phyloP scores from a whole-genome alignment of 2,797 vertebrate species.

The Meda fulgida region DNA sequence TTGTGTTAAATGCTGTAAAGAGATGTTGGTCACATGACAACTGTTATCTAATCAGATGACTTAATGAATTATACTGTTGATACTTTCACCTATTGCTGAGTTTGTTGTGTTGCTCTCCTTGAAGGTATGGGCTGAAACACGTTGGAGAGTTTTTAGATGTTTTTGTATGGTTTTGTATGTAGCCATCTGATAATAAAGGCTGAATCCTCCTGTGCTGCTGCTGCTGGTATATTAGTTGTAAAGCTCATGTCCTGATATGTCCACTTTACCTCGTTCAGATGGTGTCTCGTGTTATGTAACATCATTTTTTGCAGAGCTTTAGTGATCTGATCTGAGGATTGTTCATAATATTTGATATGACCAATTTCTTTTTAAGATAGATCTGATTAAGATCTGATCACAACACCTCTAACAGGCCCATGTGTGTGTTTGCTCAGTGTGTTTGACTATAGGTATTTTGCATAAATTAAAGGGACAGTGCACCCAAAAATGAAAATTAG shows the following conservation, averaged over 20 bases:
- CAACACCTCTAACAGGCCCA: not conserved
- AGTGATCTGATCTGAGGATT: not conserved
- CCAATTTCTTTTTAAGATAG: not conserved
- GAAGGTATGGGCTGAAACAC: no score
- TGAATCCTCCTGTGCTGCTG: not conserved
- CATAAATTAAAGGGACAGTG: not conserved
- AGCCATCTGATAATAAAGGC: no score
- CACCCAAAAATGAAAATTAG: no score
- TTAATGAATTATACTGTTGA: no score
- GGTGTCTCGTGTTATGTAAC: not conserved
- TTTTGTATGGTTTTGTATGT: no score
- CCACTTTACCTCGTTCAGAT: not conserved
- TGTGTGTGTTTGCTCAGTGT: not conserved
- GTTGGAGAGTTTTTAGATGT: no score
- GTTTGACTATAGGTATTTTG: not conserved
- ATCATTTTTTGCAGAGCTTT: not conserved
- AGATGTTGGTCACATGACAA: no score
- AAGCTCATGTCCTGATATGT: not conserved
- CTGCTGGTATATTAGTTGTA: not conserved
- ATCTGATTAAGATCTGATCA: not conserved
- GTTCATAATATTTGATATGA: not conserved
- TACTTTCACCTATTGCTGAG: no score
- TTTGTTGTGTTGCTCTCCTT: no score
- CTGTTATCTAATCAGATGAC: no score
- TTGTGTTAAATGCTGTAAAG: no score